Conservation (phyloP, 2,113 vertebrate genomes). For the Tragelaphus strepsiceros region DNA sequence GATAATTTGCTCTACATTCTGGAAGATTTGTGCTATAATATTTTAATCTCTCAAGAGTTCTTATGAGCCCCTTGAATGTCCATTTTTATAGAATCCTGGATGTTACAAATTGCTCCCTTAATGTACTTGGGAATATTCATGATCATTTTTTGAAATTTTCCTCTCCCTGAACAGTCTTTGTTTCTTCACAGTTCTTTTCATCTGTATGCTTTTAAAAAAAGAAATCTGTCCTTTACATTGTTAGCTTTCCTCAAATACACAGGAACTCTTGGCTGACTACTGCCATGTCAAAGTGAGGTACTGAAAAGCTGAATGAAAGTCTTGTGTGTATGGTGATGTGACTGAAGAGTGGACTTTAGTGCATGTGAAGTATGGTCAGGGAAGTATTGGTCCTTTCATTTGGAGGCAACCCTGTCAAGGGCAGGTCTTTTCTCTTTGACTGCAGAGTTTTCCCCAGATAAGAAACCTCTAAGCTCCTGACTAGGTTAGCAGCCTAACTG, state of each 20-base stretch:
- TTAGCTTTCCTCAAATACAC: background rate
- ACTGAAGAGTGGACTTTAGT: background rate
- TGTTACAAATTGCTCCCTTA: conserved; percentile 28
- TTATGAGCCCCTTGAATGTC: conserved; percentile 15
- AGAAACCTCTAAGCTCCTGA: background rate
- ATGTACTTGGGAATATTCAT: conserved; percentile 15
- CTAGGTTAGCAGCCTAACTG: background rate
- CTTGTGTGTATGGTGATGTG: background rate
- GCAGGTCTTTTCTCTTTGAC: background rate
- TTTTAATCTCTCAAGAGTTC: conserved; percentile 12
- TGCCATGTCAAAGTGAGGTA: background rate
- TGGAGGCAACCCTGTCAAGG: background rate
- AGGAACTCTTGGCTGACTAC: background rate
- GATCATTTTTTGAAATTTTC: background rate
- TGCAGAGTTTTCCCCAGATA: background rate
- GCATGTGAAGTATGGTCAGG: background rate
- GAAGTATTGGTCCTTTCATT: background rate
- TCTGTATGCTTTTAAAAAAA: background rate
- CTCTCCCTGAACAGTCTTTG: background rate
- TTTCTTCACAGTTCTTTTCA: background rate
- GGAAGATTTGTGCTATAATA: background rate
- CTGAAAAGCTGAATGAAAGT: background rate
- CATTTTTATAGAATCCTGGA: background rate
- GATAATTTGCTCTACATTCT: conserved; percentile 21
- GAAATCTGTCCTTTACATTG: background rate